Base-by-base conservation (phyloP, 2,888 invertebrate genomes). In the Troides oblongomaculatus region DNA sequence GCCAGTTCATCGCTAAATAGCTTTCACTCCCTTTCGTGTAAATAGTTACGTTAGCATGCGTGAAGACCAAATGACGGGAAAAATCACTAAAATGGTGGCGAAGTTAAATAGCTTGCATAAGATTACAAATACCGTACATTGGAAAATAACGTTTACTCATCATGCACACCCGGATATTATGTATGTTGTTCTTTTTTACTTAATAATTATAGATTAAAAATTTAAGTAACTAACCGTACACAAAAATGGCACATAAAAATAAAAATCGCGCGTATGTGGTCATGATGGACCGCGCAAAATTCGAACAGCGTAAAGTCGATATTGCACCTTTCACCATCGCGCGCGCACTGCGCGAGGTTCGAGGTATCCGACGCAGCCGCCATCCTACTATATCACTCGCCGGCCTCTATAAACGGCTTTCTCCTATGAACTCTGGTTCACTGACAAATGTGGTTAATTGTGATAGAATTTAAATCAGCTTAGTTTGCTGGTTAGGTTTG, bases 311-410 rank as follows among this genome's bases (percentile, higher is more conserved):
- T 72, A 77, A 79, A 79, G 82, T 82, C 84, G 87, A 85, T 89
- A 89, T 89, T 82, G 78, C 79, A 77, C 92, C 92, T 90, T 92
- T 92, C 92, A 92, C 92, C 84, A 87, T 74, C 90, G 89, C 87
- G 82, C 79, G 86, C 88, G 85, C 85, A 92, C 92, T 92, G 89
- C 76, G 74, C 71, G 66, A 73, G 73, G 71, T 59, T 53, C 70
- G 72, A 72, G 70, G 70, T 75, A 74, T 71, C 74, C 21, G 63
- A 70, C 70, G 69, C 71, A 64, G 69, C 78, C 77, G 75, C 77
- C 79, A 76, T 78, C 71, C 79, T 75, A 75, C 76, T 76, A 80
- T 77, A 77, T 78, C 80, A 79, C 85, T 85, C 76, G 81, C 80
- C 85, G 87, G 86, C 88, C 88, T 87, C 75, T 84, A 78, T 76